Percentiles rank a stretch among this genome's conserved stretches.
Evolutionary conservation across 2,797 vertebrate genomes (phyloP).

Genomic region (Melanotaenia pygmaea): DNA sequence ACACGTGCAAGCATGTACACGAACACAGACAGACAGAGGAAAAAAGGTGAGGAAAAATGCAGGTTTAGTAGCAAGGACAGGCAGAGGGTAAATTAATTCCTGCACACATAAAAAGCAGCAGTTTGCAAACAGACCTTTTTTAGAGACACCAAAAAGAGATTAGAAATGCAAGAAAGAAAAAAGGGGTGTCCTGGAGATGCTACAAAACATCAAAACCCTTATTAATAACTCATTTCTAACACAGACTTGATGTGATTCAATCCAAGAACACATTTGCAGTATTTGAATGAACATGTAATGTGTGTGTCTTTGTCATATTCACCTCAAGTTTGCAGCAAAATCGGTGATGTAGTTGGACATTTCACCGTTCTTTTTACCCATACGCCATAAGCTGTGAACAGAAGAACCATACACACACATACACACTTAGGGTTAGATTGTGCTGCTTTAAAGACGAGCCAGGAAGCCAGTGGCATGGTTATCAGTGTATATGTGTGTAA

Average conservation of each 20-base stretch:
- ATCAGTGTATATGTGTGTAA: slow-evolving; percentile 36
- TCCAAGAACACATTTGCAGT: slow-evolving; percentile 9
- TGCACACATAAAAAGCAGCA: slow-evolving; percentile 32
- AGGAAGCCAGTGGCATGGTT: slow-evolving; percentile 30
- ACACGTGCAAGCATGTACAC: slow-evolving; percentile 52
- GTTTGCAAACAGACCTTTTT: slow-evolving; percentile 34
- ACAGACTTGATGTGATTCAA: slow-evolving; percentile 1
- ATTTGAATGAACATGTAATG: neutral
- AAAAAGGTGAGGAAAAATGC: slow-evolving; percentile 67
- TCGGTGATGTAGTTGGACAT: slow-evolving; percentile 86
- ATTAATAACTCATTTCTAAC: slow-evolving; percentile 1
- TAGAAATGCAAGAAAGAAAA: slow-evolving; percentile 48
- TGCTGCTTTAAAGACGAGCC: slow-evolving; percentile 49
- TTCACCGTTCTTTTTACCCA: slow-evolving; percentile 87
- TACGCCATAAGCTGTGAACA: slow-evolving; percentile 85
- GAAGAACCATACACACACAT: slow-evolving; percentile 76
- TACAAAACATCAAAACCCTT: neutral
- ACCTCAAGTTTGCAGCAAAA: slow-evolving; percentile 88
- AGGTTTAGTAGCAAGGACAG: slow-evolving; percentile 74
- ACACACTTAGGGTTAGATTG: slow-evolving; percentile 70
- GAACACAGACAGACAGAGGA: slow-evolving; percentile 66
- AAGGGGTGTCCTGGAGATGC: neutral
- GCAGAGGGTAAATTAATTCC: slow-evolving; percentile 51
- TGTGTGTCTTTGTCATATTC: slow-evolving; percentile 58
- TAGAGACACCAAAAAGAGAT: slow-evolving; percentile 36